phyloP scores from a whole-genome alignment of 2,113 vertebrate genomes.

The Amazona guildingii region DNA sequence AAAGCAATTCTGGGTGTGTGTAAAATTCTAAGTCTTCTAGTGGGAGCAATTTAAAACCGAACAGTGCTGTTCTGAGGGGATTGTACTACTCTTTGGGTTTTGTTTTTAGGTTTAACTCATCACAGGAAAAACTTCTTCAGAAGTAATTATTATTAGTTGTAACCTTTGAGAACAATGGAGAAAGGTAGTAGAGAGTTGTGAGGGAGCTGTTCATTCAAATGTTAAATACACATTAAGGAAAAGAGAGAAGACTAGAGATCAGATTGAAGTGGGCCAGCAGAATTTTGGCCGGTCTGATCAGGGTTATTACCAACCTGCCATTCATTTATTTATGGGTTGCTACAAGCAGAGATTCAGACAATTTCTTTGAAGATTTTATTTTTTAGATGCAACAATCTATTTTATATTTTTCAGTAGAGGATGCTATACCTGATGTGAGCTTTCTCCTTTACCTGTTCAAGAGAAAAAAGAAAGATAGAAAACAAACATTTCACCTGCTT shows the following conservation, averaged over 20 bases:
- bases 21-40: conserved; percentile 55
- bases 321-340: not conserved
- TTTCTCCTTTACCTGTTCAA: conserved; percentile 10
- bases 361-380: not conserved
- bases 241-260: not conserved
- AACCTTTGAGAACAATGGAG: conserved; percentile 2
- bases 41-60: conserved; percentile 69
- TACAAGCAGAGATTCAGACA: not conserved
- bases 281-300: not conserved
- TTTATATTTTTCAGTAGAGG: not conserved
- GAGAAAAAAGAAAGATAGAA: not conserved
- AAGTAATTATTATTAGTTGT: conserved; percentile 35
- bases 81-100: conserved; percentile 26
- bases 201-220: not conserved
- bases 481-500: not conserved
- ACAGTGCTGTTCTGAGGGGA: conserved; percentile 49
- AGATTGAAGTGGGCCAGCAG: not conserved
- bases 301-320: not conserved
- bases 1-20: conserved; percentile 59
- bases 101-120: conserved; percentile 63
- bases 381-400: not conserved
- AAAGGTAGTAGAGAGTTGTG: not conserved
- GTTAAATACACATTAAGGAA: not conserved
- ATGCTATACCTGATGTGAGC: not conserved
- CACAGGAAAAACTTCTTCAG: not conserved